Percentiles rank a stretch among this genome's conserved stretches.
Conservation (phyloP, 2,888 invertebrate species). For the Petrophora chlorosata region DNA sequence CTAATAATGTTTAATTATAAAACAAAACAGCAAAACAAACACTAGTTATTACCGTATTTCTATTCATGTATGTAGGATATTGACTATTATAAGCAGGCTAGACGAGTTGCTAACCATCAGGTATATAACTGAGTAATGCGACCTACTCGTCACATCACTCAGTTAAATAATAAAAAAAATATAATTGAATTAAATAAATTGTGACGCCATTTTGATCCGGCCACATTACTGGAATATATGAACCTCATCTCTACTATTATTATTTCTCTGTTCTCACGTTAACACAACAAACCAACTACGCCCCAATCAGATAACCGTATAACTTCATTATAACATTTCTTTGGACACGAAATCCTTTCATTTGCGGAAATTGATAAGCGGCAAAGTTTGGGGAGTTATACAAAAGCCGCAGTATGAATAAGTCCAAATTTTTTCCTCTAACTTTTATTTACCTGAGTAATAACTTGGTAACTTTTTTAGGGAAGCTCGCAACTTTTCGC, state of each 20-base stretch:
- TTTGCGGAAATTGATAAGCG: conserved; percentile 65
- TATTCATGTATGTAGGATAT: too few species aligned
- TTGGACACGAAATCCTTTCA: conserved; percentile 57
- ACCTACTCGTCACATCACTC: too few species aligned
- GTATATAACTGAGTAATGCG: too few species aligned
- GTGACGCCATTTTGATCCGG: background rate
- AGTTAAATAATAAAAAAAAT: too few species aligned
- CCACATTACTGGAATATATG: background rate
- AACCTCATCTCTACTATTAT: conserved; percentile 14
- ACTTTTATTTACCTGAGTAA: conserved; percentile 67
- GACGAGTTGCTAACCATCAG: too few species aligned
- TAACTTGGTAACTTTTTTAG: conserved; percentile 60
- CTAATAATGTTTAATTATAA: too few species aligned
- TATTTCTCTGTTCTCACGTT: conserved; percentile 55
- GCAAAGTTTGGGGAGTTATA: conserved; percentile 50
- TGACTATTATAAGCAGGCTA: too few species aligned
- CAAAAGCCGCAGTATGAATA: conserved; percentile 48
- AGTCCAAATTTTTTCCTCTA: conserved; percentile 52
- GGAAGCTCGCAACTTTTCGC: conserved; percentile 46
- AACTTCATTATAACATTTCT: conserved; percentile 52
- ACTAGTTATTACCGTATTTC: too few species aligned
- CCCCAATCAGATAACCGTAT: conserved; percentile 45
- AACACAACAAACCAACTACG: conserved; percentile 35
- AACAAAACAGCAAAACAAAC: too few species aligned
- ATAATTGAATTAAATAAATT: background rate